Conservation (phyloP, 2,888 invertebrate genomes). For the Melanostoma mellinum region DNA sequence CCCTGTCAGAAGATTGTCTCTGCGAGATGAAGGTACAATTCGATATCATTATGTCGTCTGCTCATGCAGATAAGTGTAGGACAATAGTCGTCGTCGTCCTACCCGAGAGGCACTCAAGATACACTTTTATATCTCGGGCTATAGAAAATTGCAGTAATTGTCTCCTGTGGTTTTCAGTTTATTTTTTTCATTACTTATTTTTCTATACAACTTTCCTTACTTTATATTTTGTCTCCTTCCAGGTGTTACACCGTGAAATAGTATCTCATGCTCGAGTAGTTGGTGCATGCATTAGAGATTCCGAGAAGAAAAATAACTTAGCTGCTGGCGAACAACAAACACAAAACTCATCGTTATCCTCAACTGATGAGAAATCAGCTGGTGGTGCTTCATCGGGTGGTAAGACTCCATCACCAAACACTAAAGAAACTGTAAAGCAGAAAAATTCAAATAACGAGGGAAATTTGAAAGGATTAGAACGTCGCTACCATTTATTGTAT, state of each 20-base stretch:
- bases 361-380: conserved; percentile 74
- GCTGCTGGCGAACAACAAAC: conserved; percentile 74
- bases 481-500: conserved; percentile 95
- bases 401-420: conserved; percentile 75
- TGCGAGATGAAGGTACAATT: conserved; percentile 46
- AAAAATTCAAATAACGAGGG: conserved; percentile 77
- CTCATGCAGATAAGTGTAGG: conserved; percentile 68
- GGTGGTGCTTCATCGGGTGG: conserved; percentile 23
- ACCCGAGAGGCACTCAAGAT: conserved; percentile 5
- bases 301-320: conserved; percentile 82
- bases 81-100: conserved; percentile 34
- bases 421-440: conserved; percentile 75
- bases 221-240: conserved; percentile 79
- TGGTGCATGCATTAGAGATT: conserved; percentile 89
- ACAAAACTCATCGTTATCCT: conserved; percentile 76
- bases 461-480: conserved; percentile 86
- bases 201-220: conserved; percentile 72
- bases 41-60: conserved; percentile 65
- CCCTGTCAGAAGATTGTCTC: conserved; percentile 11
- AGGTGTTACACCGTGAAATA: conserved; percentile 96
- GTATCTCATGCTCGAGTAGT: conserved; percentile 95
- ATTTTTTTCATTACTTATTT: conserved; percentile 40
- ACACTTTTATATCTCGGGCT: conserved; percentile 38
- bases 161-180: conserved; percentile 52
- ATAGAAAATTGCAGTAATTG: conserved; percentile 69